Percentiles rank a stretch among this genome's conserved stretches.
phyloP scores from a whole-genome alignment of 1,140 invertebrate species.

The Oncopeltus fasciatus region DNA sequence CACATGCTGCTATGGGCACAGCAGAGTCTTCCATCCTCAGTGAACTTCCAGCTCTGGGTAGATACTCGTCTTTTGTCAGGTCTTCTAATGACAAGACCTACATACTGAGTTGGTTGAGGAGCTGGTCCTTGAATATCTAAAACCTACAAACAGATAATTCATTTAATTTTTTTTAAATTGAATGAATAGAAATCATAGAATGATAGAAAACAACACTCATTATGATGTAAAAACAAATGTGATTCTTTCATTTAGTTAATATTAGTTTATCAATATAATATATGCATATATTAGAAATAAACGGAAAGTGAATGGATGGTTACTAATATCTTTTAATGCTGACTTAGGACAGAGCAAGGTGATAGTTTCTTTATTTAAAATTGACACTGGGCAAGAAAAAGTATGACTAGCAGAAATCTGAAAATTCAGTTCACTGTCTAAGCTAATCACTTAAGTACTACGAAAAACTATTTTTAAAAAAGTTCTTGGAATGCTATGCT shows the following conservation, averaged over 20 bases:
- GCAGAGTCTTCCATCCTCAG: slow-evolving; percentile 67
- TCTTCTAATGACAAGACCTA: slow-evolving; percentile 57
- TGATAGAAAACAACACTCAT: not conserved
- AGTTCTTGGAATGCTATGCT: too few relatives aligned
- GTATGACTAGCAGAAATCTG: too few relatives aligned
- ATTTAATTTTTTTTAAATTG: too few relatives aligned
- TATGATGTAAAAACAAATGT: not conserved
- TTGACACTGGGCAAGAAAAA: too few relatives aligned
- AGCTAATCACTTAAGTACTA: too few relatives aligned
- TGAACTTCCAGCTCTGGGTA: slow-evolving; percentile 88
- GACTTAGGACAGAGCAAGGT: too few relatives aligned
- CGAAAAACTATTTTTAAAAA: too few relatives aligned
- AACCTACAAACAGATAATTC: slow-evolving; percentile 39
- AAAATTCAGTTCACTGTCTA: too few relatives aligned
- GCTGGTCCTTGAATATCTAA: slow-evolving; percentile 76
- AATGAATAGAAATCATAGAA: not conserved
- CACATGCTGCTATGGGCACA: slow-evolving; percentile 78
- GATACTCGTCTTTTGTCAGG: slow-evolving; percentile 65
- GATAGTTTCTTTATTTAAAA: too few relatives aligned
- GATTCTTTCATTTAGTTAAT: not conserved
- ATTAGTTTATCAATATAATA: not conserved
- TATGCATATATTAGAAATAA: not conserved
- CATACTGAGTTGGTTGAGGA: slow-evolving; percentile 37
- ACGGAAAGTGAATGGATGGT: too few relatives aligned
- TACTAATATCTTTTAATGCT: too few relatives aligned